Evolutionary conservation across 2,113 vertebrate genomes (phyloP), one percentile per base, ranked within the genome.

Genomic region (Sorex araneus): DNA sequence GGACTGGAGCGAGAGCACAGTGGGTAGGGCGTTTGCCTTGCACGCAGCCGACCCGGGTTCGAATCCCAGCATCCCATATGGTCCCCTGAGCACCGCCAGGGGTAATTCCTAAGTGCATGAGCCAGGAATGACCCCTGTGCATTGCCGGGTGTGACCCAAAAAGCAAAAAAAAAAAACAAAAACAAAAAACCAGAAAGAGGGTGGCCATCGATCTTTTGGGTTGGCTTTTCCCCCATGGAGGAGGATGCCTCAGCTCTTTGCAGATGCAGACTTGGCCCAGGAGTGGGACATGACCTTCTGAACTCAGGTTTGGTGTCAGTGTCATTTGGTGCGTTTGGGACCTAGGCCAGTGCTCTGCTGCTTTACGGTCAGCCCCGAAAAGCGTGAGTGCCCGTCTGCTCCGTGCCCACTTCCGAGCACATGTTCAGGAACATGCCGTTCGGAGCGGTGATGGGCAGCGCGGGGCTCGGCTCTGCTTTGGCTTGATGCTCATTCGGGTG

Each of bases 401-500:
- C 70, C 19, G 83, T 83, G 45, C 73, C 32, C 9, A 25, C 71
- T 85, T 92, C 85, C 3, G 40, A 40, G 40, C 40, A 40, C 40
- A 7, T 40, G 40, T 40, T 40, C 3, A 85, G 78, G 80, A 74
- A 86, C 71, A 34, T 66, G 63, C 36, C 47, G 36, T 73, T 92
- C 32, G 67, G 57, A 47, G 70, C 28, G 76, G 30, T 69, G 6
- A 10, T 40, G 40, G 40, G 66, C 75, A 1, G 57, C 21, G 67
- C 75, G 54, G 50, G 27, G 8, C 81, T 21, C 67, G 47, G n/a
- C 74, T 90, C 79, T 36, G 64, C 67, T 85, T 63, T 15, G 27
- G 45, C 84, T 95, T 91, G 82, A 81, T 85, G 75, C 75, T 82
- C 43, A 63, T 36, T 71, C 63, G 86, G 45, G 25, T 77, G 69